These are phyloP conservation scores for roundworm (Caenorhabditis elegans) DNA, from an alignment of 1,140 invertebrate species.

Conservation along the genomic window DNA sequence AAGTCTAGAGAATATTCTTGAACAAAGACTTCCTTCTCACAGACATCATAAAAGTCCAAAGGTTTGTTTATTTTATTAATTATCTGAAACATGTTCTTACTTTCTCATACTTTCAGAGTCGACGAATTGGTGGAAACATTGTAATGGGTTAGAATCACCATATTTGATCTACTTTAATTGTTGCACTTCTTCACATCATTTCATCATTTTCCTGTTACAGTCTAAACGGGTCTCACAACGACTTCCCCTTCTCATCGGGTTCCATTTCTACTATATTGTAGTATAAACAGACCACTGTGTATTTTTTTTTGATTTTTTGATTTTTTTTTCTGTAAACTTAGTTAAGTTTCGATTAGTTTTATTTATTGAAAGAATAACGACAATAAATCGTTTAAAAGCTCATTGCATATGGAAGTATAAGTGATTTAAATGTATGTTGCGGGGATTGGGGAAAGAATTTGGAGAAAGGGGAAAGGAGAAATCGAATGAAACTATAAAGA, in stretches of 20 bases:
- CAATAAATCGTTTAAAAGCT: no score
- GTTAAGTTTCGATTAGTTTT: no score
- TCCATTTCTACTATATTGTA: neutral
- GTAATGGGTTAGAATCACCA: neutral
- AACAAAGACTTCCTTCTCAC: neutral
- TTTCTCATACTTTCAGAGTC: slow-evolving; percentile 4
- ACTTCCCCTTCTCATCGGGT: neutral
- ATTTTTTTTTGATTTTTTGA: no score
- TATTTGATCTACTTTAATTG: neutral
- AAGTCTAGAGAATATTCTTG: neutral
- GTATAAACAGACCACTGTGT: no score
- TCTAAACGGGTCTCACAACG: neutral
- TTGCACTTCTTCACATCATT: neutral
- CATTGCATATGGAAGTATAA: no score
- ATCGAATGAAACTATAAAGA: no score
- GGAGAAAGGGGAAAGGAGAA: neutral
- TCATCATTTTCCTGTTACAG: neutral
- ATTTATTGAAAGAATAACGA: no score
- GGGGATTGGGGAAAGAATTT: neutral
- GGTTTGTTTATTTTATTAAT: neutral
- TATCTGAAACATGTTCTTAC: neutral
- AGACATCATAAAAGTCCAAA: slow-evolving; percentile 3
- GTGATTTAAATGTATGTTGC: no score
- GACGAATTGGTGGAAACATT: slow-evolving; percentile 6
- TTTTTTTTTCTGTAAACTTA: no score